Evolutionary conservation across 2,797 vertebrate genomes (phyloP), one percentile per base, ranked within the genome.

Genomic region (Erpetoichthys calabaricus): DNA sequence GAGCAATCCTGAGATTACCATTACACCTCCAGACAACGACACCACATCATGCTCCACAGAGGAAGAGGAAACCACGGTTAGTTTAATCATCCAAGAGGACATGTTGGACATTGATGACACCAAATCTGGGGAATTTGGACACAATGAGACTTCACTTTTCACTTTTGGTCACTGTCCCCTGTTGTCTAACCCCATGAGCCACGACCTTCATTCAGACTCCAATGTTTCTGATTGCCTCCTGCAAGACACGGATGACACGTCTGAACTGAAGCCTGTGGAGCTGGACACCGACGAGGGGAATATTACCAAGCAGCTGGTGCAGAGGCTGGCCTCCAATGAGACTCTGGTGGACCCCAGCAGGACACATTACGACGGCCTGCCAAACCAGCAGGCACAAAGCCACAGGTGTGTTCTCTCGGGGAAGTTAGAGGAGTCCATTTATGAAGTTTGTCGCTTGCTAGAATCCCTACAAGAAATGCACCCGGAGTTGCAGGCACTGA

Each of bases 301-400:
- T 73, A 79, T 99, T 73, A 99, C 94, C 0, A 87, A 89, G 68
- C 96, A 99, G 75, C 85, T 99, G 8, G 94, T 99, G 51, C 89
- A 88, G 75, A 88, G 94, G 72, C 86, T 98, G 46, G 91, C 92
- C 0, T 96, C 92, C 0, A 73, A 86, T 0, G 93, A 98, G 60
- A 81, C 76, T 56, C 68, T 84, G 1, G 56, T 67, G 1, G 66
- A 68, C 59, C 56, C 71, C 0, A 78, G 80, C 49, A 52, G 77
- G 81, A 66, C 75, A 56, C 72, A 66, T 0, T 76, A 69, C 52
- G 69, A 88, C 61, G 75, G 74, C 6, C 70, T 65, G 0, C 75
- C 83, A 62, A 79, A 87, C 62, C 91, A 88, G 66, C 86, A 90
- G 0, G 85, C 87, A 0, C 91, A 92, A 65, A 86, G 89, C 46